Base-by-base conservation (phyloP, 2,888 invertebrate species). In the Ectemnius lituratus region DNA sequence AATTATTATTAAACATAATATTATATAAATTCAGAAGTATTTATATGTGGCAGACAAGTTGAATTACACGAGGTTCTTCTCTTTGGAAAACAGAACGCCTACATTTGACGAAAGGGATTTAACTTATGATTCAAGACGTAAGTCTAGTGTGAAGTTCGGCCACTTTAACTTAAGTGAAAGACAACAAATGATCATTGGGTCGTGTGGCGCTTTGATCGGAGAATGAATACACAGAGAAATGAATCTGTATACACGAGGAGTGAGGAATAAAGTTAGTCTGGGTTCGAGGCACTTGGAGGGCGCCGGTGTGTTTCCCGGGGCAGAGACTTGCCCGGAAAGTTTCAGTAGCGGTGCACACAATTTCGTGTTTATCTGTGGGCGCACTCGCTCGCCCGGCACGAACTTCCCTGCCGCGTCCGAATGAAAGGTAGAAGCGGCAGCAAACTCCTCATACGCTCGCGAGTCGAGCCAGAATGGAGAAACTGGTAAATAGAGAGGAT, bases 291-390 rank as follows among this genome's bases (percentile, higher is more conserved):
- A 23, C 23, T 23, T 23, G 23, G 11, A 70, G 70, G 49, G 61
- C 62, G 64, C 62, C 52, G 58, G 37, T 37, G 37, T 37, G 37
- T 37, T 37, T 37, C 37, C 37, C 37, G 37, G 37, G 64, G 62
- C 57, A 49, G 27, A 68, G 78, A 79, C 76, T 79, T 73, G 65
- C 63, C 59, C n/a, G 16, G 69, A 61, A 81, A 80, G 70, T 82
- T 78, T 76, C 66, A 45, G 66, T 37, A 52, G 52, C 62, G 59
- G 18, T 70, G 72, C 70, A 61, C 67, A 70, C 81, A 78, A 75
- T 79, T 82, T 80, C 76, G 68, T 68, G 78, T 81, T 81, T 82
- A 81, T 82, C 79, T 72, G 57, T 23, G 63, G 46, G 81, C 66
- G 68, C 65, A 52, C 57, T 67, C 37, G 37, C 37, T 37, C 37